A percentile compares a stretch with the other conserved stretches of the same genome.
Conservation (phyloP, 2,888 invertebrate species). For the Morpho deidamia region DNA sequence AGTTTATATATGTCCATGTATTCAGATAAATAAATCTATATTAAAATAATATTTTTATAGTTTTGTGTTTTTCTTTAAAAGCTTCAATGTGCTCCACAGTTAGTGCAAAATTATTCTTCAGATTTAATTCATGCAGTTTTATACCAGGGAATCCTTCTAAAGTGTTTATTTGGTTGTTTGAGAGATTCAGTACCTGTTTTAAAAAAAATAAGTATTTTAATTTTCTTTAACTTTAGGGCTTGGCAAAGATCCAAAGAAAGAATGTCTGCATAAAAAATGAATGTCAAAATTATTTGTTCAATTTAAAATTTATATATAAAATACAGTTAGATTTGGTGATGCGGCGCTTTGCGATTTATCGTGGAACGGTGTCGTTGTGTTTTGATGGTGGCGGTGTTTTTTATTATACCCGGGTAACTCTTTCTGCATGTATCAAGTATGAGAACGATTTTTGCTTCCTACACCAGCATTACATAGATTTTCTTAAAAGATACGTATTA, state of each 20-base stretch:
- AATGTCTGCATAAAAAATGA: not conserved
- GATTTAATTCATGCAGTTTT: conserved; percentile 61
- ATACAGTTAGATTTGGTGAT: no score
- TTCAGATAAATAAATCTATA: conserved; percentile 3
- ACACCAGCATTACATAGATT: no score
- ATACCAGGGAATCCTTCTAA: conserved; percentile 71
- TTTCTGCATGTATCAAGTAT: no score
- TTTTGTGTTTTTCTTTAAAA: conserved; percentile 46
- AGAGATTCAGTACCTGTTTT: conserved; percentile 66
- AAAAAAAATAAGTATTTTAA: conserved; percentile 6
- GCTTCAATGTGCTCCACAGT: conserved; percentile 41
- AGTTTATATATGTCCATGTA: not conserved
- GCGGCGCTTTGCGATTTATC: no score
- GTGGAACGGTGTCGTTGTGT: no score
- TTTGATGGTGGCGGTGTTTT: no score
- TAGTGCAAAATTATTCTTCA: conserved; percentile 63
- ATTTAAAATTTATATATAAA: not conserved
- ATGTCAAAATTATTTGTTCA: not conserved
- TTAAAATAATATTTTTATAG: conserved; percentile 42
- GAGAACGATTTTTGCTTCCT: no score
- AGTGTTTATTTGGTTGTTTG: conserved; percentile 67
- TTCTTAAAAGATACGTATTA: no score
- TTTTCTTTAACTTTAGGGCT: not conserved
- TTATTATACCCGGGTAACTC: no score
- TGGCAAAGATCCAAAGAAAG: not conserved